Evolutionary conservation across 2,113 vertebrate species (phyloP), one percentile per base, ranked within the genome.

Genomic region (Engraulis encrasicolus): DNA sequence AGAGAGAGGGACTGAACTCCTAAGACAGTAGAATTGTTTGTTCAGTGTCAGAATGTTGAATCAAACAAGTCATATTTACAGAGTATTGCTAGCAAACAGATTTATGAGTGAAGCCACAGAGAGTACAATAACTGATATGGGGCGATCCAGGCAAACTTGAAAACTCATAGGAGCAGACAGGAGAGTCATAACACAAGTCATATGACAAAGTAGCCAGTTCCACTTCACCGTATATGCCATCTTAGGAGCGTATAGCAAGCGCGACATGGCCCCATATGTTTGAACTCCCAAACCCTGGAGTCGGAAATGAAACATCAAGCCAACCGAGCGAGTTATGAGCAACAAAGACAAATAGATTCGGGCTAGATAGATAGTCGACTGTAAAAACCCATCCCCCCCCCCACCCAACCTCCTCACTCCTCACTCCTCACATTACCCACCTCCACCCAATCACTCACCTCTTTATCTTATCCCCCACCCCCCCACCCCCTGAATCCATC

Each of bases 311-410:
- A 78, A 50, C 66, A 78, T 52, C 77, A 85, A 78, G 81, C 79
- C 80, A 78, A 87, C 83, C 80, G 78, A 80, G 82, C 74, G 74
- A 54, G 83, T 85, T 81, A 81, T 83, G 79, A 79, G 61, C 38
- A 52, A 20, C n/a, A 49, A 49, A 50, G 61, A 74, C 19, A 78
- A 50, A n/a, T n/a, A n/a, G n/a, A n/a, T n/a, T n/a, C n/a, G n/a
- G n/a, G n/a, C n/a, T n/a, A n/a, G n/a, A 40, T 50, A 66, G 36
- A 23, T 17, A 48, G 23, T n/a, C n/a, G n/a, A 54, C 37, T 31
- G 45, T 77, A 82, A 27, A 48, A 66, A 1, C n/a, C 6, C 58
- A 6, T 9, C n/a, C n/a, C n/a, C 0, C n/a, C n/a, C n/a, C 58
- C 0, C 54, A 58, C 54, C 54, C n/a, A n/a, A n/a, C n/a, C n/a